Evolutionary conservation across 2,797 vertebrate genomes (phyloP).

Genomic region (Dendrocincla tyrannina): DNA sequence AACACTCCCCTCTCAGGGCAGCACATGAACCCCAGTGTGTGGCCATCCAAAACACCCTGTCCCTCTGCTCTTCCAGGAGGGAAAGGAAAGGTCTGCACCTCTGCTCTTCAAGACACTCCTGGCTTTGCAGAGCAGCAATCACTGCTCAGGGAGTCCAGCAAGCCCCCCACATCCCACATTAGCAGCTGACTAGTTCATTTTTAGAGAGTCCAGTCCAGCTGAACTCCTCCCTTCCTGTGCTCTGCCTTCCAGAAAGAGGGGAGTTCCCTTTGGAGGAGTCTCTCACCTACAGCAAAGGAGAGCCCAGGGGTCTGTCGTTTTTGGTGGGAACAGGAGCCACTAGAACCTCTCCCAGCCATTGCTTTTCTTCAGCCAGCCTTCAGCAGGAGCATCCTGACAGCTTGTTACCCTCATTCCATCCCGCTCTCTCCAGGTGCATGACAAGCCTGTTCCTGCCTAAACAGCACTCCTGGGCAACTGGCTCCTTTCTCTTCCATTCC

Average conservation of each 20-base stretch:
- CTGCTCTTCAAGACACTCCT: neutral
- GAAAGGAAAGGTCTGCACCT: neutral
- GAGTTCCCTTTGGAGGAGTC: neutral
- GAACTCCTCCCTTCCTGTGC: conserved; percentile 59
- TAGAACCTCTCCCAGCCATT: fast-evolving
- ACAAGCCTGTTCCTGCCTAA: neutral
- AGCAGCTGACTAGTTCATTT: neutral
- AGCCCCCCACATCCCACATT: neutral
- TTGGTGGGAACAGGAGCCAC: neutral
- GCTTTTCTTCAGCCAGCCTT: neutral
- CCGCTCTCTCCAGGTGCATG: neutral
- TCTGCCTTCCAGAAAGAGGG: conserved; percentile 16
- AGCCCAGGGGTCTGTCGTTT: neutral
- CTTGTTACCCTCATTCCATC: fast-evolving
- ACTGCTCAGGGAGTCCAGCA: neutral
- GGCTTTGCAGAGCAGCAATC: neutral
- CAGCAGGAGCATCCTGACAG: neutral
- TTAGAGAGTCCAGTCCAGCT: neutral
- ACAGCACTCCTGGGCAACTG: neutral
- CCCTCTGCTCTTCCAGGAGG: neutral
- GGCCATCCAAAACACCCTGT: neutral
- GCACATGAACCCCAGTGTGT: fast-evolving
- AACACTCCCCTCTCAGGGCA: neutral
- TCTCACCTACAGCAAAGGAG: conserved; percentile 44
- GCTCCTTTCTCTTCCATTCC: neutral